Base-by-base conservation (phyloP, 1,140 invertebrate genomes). In the Chelonus insularis region DNA sequence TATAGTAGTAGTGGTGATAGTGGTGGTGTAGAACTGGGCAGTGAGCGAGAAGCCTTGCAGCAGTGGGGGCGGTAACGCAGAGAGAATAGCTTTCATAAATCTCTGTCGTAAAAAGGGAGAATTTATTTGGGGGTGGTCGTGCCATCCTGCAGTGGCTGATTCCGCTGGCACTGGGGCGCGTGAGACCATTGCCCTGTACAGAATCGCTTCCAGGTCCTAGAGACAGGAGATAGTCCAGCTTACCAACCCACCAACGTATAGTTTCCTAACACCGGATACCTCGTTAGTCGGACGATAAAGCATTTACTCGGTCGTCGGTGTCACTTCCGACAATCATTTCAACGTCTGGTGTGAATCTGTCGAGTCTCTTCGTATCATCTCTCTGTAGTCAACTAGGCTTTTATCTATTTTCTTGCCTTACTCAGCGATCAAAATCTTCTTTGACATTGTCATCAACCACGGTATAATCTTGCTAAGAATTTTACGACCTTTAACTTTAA, bases 61-160 rank as follows among this genome's bases (percentile, higher is more conserved):
- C 25, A 65, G 58, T 11, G 20, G 56, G 56, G 64, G 57, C 41
- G 65, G 54, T 48, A 68, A 69, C 63, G 62, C 68, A 43, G 55
- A 65, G 66, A 66, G 67, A 72, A 64, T 67, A 66, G 67, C 62
- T 62, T 64, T 64, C 59, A 67, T 67, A 67, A 67, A 67, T 67
- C 66, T 66, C 57, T 59, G 62, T 64, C 62, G 66, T 67, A 67
- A 67, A 67, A 67, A 64, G 56, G 36, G 41, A 61, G 59, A 63
- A 67, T 67, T 67, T 64, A 67, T 67, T 67, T 60, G 59, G 57
- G 59, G 55, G 51, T 21, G 58, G 61, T 52, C 50, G 47, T 57
- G 47, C 55, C 48, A 51, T 51, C 16, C 14, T 11, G 6, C 3
- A 43, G 1, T 43, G 56, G 9, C 39, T 39, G 43, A 43, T 43